These are phyloP conservation scores for Pardosa pseudoannulata DNA, from an alignment of 2,888 invertebrate species.

Conservation along the genomic window DNA sequence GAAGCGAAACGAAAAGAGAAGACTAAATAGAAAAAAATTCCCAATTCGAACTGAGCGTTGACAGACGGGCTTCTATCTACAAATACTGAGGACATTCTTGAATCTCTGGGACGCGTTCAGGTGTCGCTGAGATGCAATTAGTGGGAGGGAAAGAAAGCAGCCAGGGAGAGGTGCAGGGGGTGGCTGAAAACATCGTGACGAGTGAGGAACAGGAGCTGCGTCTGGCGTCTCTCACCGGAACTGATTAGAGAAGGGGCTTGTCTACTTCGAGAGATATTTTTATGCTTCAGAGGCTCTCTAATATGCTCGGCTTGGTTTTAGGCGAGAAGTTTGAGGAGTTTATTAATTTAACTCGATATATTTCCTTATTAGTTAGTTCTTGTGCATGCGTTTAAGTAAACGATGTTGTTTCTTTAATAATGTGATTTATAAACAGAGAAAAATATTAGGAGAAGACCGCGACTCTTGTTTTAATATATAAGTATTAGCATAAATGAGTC, in stretches of 20 bases:
- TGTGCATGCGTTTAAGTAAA: no score
- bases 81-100: neutral
- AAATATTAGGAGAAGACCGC: no score
- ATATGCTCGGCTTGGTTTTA: neutral
- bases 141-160: neutral
- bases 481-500: no score
- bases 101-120: neutral
- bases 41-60: neutral
- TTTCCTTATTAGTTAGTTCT: no score
- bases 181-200: neutral
- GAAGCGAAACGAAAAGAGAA: no score
- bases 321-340: neutral
- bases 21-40: no score
- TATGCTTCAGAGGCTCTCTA: neutral
- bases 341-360: no score
- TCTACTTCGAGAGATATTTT: neutral
- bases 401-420: no score
- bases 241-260: neutral
- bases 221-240: neutral
- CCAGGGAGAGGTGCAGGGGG: neutral
- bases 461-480: no score
- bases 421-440: no score
- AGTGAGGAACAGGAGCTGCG: neutral
- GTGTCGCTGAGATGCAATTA: conserved; percentile 12
- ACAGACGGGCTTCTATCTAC: neutral